phyloP scores from a whole-genome alignment of 2,113 vertebrate genomes.

The Rousettus leschenaultii region DNA sequence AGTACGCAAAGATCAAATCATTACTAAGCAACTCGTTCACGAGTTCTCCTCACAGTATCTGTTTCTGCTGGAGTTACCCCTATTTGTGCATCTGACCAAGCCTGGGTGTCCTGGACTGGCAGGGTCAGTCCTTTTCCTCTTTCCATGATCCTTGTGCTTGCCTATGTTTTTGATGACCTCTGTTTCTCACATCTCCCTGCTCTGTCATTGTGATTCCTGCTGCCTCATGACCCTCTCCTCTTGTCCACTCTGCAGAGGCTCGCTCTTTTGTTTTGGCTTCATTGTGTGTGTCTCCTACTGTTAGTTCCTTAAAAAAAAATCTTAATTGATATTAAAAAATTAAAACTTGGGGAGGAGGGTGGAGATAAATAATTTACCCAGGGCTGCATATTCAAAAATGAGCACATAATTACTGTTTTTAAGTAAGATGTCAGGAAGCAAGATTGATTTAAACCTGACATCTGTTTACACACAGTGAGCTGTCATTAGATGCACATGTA shows the following conservation, averaged over 20 bases:
- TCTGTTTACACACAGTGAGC: conserved; percentile 72
- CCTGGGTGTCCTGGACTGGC: background rate
- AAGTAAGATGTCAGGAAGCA: conserved; percentile 67
- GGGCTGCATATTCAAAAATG: conserved; percentile 61
- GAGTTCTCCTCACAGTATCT: background rate
- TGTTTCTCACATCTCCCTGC: background rate
- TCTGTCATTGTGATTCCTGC: background rate
- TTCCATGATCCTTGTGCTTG: background rate
- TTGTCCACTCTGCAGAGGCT: background rate
- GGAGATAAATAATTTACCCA: conserved; percentile 61
- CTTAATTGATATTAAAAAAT: conserved; percentile 72
- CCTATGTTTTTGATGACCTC: background rate
- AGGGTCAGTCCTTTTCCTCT: background rate
- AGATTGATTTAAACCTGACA: conserved; percentile 73
- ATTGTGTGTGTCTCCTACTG: background rate
- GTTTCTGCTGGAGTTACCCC: background rate
- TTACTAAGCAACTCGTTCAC: background rate
- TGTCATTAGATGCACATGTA: conserved; percentile 45
- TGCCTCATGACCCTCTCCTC: background rate
- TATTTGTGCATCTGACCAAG: background rate
- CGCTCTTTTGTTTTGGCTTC: conserved; percentile 29
- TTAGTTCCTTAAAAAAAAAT: conserved; percentile 23
- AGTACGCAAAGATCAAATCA: background rate
- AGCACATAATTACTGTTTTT: conserved; percentile 72
- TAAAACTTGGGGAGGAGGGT: conserved; percentile 64